These are phyloP conservation scores for Octomys mimax DNA, from an alignment of 2,797 vertebrate genomes.

Conservation along the genomic window DNA sequence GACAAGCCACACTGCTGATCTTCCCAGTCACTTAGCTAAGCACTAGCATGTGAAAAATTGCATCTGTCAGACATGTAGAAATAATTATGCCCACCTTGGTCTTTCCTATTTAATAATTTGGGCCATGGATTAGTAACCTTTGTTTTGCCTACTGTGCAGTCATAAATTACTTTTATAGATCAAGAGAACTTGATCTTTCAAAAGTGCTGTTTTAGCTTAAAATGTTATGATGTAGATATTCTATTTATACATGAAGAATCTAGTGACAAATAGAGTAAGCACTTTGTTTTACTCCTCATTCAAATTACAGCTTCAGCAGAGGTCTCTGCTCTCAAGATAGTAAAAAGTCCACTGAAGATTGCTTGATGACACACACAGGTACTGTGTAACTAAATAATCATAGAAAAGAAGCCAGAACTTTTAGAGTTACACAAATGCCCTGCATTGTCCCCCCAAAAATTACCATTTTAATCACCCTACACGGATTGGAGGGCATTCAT, in stretches of 20 bases:
- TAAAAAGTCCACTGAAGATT: constrained; percentile 32
- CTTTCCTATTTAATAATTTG: constrained; percentile 89
- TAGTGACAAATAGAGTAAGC: constrained; percentile 68
- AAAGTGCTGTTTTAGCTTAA: constrained; percentile 90
- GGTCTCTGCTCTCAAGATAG: constrained; percentile 69
- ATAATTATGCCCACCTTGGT: constrained; percentile 88
- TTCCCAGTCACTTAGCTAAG: constrained; percentile 69
- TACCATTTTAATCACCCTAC: background rate
- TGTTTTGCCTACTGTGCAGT: constrained; percentile 87
- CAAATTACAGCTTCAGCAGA: constrained; percentile 68
- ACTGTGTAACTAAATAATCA: constrained; percentile 36
- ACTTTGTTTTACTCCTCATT: constrained; percentile 24
- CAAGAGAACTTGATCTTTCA: constrained; percentile 90
- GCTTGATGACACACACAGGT: background rate
- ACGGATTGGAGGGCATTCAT: background rate
- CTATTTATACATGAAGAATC: constrained; percentile 68
- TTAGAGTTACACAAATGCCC: background rate
- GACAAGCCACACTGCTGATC: constrained; percentile 69
- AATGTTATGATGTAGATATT: constrained; percentile 79
- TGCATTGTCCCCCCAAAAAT: background rate
- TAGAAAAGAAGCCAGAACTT: constrained; percentile 40
- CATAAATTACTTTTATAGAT: constrained; percentile 93
- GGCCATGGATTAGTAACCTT: constrained; percentile 90
- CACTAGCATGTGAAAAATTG: constrained; percentile 88
- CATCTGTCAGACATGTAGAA: constrained; percentile 87